These are phyloP conservation scores for Ctenopoma kingsleyae DNA, from an alignment of 2,797 vertebrate species.

Conservation along the genomic window DNA sequence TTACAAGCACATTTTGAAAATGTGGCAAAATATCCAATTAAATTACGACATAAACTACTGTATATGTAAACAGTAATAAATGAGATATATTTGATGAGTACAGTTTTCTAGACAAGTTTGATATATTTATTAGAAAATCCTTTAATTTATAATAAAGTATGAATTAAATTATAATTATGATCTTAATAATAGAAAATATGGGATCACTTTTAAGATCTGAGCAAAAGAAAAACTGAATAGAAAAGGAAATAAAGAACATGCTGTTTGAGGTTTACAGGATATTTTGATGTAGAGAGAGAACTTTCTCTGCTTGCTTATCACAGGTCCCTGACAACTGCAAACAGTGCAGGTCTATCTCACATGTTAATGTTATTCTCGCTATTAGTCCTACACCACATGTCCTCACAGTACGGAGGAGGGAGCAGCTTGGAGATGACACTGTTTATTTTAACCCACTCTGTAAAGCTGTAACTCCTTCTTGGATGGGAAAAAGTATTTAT, in stretches of 20 bases:
- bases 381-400: conserved; percentile 17
- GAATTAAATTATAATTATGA: no score
- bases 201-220: no score
- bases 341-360: conserved; percentile 53
- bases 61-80: background rate
- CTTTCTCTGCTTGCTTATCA: conserved; percentile 50
- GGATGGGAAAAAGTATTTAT: background rate
- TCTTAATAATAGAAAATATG: no score
- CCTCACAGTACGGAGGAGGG: conserved; percentile 7
- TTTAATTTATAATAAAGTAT: no score
- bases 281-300: conserved; percentile 28
- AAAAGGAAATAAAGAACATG: background rate
- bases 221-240: background rate
- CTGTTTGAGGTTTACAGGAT: background rate
- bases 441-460: conserved; percentile 9
- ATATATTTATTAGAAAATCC: no score
- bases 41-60: background rate
- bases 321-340: conserved; percentile 64
- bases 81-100: background rate
- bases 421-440: background rate
- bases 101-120: no score
- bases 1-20: background rate
- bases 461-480: conserved; percentile 12
- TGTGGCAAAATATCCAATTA: background rate
- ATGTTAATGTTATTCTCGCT: conserved; percentile 47